Base-by-base conservation (phyloP, 2,113 vertebrate species). In the Ctenodactylus gundi region DNA sequence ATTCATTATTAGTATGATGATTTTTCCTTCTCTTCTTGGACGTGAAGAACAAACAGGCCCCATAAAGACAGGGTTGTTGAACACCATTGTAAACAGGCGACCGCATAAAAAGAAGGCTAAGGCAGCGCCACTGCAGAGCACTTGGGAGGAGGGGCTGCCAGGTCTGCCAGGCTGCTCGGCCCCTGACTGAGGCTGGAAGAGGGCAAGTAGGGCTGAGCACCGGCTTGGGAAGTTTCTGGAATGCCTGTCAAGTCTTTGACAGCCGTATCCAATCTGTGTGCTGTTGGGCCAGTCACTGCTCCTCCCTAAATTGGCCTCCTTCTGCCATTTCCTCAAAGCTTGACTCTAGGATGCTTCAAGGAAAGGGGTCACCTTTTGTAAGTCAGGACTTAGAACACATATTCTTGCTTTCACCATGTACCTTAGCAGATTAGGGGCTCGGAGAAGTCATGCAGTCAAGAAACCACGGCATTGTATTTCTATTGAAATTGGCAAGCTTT, bases 1-100 rank as follows among this genome's bases (percentile, higher is more conserved):
- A 96, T 83, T 97, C 96, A 82, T 88, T 86, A 97, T 95, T 95
- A 92, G 85, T 94, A 67, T 34, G 94, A 93, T 92, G 90, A 85
- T 97, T 98, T 97, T 97, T 87, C 83, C 90, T 95, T 75, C 96
- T 95, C 94, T 96, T 97, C 93, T 97, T 93, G 81, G 85, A 84
- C 90, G 8, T 1, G 46, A 94, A 94, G 97, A 98, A 97, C 96
- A 98, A 98, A 95, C 23, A 44, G 96, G 97, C 81, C 81, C 78
- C 83, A 65, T 62, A 96, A 97, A 97, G 96, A 95, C 75, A 77
- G 81, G 92, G 93, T 85, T 98, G 97, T 97, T 94, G 94, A 96
- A 97, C 96, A 97, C 84, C 95, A 91, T 88, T 95, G 95, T 96
- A 96, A 98, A 96, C 31, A 53, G 75, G 72, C 39, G 62, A 85